Conservation (phyloP, 2,888 invertebrate genomes). For the Nymphalis polychloros region DNA sequence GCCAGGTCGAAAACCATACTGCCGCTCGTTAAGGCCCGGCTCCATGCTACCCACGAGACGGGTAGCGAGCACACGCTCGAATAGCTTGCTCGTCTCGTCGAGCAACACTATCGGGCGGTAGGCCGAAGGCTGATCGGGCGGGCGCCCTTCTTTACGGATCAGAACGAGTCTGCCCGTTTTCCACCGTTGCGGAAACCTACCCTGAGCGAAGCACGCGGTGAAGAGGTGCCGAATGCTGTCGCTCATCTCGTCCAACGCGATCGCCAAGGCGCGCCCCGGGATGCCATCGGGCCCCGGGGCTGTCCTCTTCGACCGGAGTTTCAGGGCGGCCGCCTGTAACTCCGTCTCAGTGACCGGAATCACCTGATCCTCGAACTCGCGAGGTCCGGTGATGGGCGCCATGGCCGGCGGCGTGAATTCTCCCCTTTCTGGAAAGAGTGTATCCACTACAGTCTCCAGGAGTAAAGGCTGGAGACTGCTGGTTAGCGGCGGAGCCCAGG, state of each 20-base stretch:
- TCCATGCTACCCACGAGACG: too few species aligned
- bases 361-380: not conserved
- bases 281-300: not conserved
- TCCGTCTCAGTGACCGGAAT: not conserved
- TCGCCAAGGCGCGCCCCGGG: not conserved
- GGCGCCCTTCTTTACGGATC: too few species aligned
- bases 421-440: not conserved
- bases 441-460: not conserved
- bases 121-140: too few species aligned
- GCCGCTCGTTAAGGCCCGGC: too few species aligned
- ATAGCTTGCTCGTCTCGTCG: too few species aligned
- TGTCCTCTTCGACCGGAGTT: not conserved
- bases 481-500: conserved; percentile 18
- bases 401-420: not conserved
- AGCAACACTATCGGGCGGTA: too few species aligned
- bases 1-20: too few species aligned
- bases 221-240: too few species aligned
- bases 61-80: too few species aligned
- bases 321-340: not conserved
- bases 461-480: not conserved
- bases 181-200: too few species aligned
- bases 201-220: too few species aligned
- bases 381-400: not conserved
- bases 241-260: not conserved
- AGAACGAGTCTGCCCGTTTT: too few species aligned